Evolutionary conservation across 30 jellyfish, hydroid and myxozoan species (phyloP), one percentile per base, ranked within the genome.

Genomic region (Aurelia sp.): DNA sequence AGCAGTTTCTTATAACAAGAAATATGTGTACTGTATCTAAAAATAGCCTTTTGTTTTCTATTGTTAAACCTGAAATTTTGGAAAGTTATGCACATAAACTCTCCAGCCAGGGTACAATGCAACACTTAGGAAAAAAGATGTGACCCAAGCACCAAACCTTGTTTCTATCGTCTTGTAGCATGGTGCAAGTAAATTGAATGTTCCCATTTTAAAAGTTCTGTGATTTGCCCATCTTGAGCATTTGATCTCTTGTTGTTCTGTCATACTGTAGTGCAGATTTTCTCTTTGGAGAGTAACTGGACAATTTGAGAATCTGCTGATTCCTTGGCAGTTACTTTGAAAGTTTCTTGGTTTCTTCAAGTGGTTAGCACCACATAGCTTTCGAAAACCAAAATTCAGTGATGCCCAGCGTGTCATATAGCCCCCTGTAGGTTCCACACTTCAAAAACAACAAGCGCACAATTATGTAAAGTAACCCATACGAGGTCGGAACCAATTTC

Each of bases 131-230:
- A 33, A 0, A 35, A 11, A 27, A 33, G 30, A 33, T 17, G 31
- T 47, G 11, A n/a, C 41, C 57, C 4, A 5, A n/a, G 3, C 79
- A 18, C 48, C 48, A 38, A 31, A 81, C 91, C 91, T 44, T 0
- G 76, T 21, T 12, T 24, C 78, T 81, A 71, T 71, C 44, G 82
- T 67, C 50, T 83, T 83, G 63, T 83, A 83, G 80, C 92, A 83
- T 3, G 92, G 92, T 11, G 92, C 92, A 18, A 83, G 63, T 27
- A 83, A 35, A 70, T 83, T 83, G 47, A 83, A 72, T 7, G 92
- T 83, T 19, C 92, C 92, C 75, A 83, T 33, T 50, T 83, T 83
- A 40, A 83, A 58, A 8, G 86, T 58, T 24, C 64, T 77, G n/a
- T 16, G 55, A 44, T 77, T 18, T 59, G 13, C 41, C 88, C 88